Conservation (phyloP, 2,113 vertebrate species). For the Desmodus rotundus region DNA sequence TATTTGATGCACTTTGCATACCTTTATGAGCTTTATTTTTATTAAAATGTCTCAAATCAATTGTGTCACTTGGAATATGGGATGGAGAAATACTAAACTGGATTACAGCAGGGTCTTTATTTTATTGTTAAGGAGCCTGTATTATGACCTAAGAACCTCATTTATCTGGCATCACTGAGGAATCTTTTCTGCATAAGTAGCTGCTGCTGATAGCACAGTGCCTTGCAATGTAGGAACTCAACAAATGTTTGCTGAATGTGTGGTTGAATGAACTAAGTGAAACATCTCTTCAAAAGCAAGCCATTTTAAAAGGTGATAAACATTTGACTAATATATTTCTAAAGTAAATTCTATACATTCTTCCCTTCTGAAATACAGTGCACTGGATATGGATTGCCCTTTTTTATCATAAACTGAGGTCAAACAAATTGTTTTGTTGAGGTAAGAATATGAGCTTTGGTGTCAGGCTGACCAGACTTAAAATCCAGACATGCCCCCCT, state of each 20-base stretch:
- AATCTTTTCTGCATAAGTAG: neutral
- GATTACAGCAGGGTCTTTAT: neutral
- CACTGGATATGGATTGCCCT: neutral
- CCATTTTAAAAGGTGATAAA: neutral
- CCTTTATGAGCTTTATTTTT: conserved; percentile 18
- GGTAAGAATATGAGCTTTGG: neutral
- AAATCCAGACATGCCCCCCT: neutral
- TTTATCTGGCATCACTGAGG: neutral
- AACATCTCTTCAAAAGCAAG: neutral
- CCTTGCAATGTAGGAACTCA: neutral
- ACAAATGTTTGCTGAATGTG: neutral
- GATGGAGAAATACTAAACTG: neutral
- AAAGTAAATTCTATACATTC: neutral
- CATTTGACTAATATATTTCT: conserved; percentile 21
- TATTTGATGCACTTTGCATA: neutral
- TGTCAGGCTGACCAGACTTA: neutral
- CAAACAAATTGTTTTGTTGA: neutral
- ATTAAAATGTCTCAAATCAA: conserved; percentile 7
- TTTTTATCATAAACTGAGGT: neutral
- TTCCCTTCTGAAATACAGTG: neutral
- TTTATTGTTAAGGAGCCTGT: neutral
- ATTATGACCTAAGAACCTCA: conserved; percentile 7
- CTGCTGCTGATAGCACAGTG: neutral
- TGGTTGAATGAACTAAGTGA: neutral
- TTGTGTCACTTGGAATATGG: neutral